Conservation (phyloP, 2,797 vertebrate genomes). For the Sebastes kiyomatsui region DNA sequence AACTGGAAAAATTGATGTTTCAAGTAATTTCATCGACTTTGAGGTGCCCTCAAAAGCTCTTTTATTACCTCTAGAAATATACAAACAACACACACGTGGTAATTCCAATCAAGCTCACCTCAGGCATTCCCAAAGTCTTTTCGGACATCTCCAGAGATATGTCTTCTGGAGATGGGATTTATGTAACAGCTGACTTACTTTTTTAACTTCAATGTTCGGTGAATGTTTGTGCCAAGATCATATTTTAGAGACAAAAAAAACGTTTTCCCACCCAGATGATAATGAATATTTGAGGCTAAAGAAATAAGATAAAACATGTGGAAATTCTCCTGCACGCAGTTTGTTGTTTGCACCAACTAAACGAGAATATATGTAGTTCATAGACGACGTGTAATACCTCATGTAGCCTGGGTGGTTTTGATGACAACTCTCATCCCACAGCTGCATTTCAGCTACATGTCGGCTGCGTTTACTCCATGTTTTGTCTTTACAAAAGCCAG, state of each 20-base stretch:
- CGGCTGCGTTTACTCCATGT: neutral
- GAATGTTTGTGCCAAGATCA: neutral
- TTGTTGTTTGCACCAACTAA: neutral
- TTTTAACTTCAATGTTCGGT: neutral
- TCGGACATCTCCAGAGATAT: neutral
- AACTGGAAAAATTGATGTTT: accelerated
- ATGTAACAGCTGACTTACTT: neutral
- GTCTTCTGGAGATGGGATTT: neutral
- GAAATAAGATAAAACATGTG: neutral
- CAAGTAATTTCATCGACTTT: neutral
- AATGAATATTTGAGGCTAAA: neutral
- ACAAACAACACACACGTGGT: neutral
- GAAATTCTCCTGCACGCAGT: neutral
- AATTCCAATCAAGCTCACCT: accelerated
- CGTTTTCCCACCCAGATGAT: neutral
- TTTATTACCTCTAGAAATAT: neutral
- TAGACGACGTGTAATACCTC: neutral
- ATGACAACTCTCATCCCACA: neutral
- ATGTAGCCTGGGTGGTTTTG: neutral
- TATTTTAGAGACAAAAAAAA: neutral
- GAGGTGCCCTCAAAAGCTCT: neutral
- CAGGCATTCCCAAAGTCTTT: neutral
- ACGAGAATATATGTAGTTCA: neutral
- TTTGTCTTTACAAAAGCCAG: neutral
- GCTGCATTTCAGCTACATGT: neutral